phyloP scores from a whole-genome alignment of 2,888 invertebrate species.

The Eilema sororculum region DNA sequence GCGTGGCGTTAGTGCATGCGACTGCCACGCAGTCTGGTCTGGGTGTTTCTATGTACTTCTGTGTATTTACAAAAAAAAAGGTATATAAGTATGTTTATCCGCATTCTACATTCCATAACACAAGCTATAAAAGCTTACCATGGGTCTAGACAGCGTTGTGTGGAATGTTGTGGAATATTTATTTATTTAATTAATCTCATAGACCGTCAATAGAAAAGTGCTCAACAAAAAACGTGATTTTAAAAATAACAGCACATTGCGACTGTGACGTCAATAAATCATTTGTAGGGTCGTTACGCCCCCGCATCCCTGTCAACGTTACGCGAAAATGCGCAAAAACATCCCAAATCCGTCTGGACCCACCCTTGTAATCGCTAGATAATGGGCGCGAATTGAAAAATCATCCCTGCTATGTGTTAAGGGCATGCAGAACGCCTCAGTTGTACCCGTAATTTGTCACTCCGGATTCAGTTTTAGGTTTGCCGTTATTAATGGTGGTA shows the following conservation, averaged over 20 bases:
- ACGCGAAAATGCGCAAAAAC: slow-evolving; percentile 70
- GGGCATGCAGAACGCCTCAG: slow-evolving; percentile 61
- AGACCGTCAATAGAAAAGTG: slow-evolving; percentile 68
- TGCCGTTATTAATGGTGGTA: slow-evolving; percentile 58
- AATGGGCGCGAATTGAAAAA: slow-evolving; percentile 84
- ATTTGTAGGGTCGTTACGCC: slow-evolving; percentile 64
- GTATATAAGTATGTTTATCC: too few relatives aligned
- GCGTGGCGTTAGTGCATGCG: too few relatives aligned
- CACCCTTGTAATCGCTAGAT: slow-evolving; percentile 85
- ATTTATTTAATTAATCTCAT: slow-evolving; percentile 60
- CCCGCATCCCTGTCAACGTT: slow-evolving; percentile 64
- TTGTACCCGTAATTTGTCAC: slow-evolving; percentile 61
- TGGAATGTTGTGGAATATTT: too few relatives aligned
- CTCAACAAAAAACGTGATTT: slow-evolving; percentile 73
- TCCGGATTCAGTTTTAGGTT: slow-evolving; percentile 57
- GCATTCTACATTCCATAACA: too few relatives aligned
- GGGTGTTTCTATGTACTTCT: too few relatives aligned
- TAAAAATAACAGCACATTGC: slow-evolving; percentile 74
- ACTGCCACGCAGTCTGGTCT: too few relatives aligned
- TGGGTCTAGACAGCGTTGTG: too few relatives aligned
- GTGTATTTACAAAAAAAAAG: too few relatives aligned
- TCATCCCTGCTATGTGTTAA: slow-evolving; percentile 76
- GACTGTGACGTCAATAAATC: slow-evolving; percentile 77
- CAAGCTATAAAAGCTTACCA: too few relatives aligned
- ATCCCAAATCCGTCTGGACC: slow-evolving; percentile 79